Conservation (phyloP, 2,888 invertebrate genomes). For the Osmoderma eremita region DNA sequence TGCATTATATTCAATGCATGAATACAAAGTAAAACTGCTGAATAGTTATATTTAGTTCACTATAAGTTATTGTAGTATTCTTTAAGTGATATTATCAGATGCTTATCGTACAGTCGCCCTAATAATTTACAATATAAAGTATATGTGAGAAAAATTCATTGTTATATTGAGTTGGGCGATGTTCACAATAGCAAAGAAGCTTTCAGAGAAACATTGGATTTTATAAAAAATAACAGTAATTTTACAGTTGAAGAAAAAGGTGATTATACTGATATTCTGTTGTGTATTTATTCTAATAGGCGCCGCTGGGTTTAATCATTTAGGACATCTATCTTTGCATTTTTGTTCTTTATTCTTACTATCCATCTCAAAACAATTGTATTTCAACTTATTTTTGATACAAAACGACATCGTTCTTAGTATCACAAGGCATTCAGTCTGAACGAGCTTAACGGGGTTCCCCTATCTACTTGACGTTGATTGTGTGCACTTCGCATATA, state of each 20-base stretch:
- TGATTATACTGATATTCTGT: background rate
- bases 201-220: slow-evolving; percentile 51
- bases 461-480: too few species aligned
- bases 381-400: too few species aligned
- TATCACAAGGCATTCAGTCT: too few species aligned
- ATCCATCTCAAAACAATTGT: too few species aligned
- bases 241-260: slow-evolving; percentile 39
- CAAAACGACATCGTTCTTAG: too few species aligned
- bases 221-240: slow-evolving; percentile 29
- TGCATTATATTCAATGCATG: slow-evolving; percentile 69
- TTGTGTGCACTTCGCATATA: too few species aligned
- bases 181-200: slow-evolving; percentile 3
- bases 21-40: slow-evolving; percentile 66
- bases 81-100: slow-evolving; percentile 71
- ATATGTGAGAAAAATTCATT: slow-evolving; percentile 72
- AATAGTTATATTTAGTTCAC: slow-evolving; percentile 24
- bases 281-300: too few species aligned
- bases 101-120: slow-evolving; percentile 72
- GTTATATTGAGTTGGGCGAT: slow-evolving; percentile 57
- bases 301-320: too few species aligned
- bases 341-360: too few species aligned
- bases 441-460: too few species aligned
- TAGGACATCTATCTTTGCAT: too few species aligned
- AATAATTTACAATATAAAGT: slow-evolving; percentile 72
- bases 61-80: slow-evolving; percentile 66